Conservation (phyloP, 2,797 vertebrate genomes). For the Parambassis ranga region DNA sequence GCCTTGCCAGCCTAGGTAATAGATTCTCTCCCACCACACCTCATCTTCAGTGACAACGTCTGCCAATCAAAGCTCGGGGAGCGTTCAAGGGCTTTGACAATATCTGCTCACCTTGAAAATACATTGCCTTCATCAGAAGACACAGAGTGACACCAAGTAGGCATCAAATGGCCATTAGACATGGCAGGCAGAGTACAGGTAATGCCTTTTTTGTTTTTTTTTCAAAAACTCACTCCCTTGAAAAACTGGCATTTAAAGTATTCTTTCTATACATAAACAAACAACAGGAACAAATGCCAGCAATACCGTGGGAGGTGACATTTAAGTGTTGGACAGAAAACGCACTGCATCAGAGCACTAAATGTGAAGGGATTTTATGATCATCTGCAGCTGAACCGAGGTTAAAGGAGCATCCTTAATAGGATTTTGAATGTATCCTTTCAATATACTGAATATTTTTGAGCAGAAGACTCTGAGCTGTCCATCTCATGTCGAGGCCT, state of each 20-base stretch:
- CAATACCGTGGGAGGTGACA: constrained; percentile 53
- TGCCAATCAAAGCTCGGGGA: constrained; percentile 69
- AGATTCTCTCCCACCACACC: constrained; percentile 69
- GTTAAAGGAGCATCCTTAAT: constrained; percentile 17
- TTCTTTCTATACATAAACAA: constrained; percentile 24
- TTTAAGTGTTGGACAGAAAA: constrained; percentile 27
- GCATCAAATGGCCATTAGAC: constrained; percentile 66
- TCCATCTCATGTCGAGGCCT: constrained; percentile 12
- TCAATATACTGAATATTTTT: constrained; percentile 19
- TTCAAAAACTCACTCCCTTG: not conserved
- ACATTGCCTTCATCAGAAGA: constrained; percentile 59
- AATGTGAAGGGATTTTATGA: constrained; percentile 28
- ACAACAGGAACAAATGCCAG: constrained; percentile 48
- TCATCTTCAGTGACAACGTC: constrained; percentile 65
- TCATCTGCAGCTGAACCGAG: constrained; percentile 5
- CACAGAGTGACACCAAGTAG: constrained; percentile 46
- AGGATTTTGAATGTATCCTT: constrained; percentile 33
- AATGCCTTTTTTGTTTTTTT: constrained; percentile 11
- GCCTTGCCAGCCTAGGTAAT: constrained; percentile 64
- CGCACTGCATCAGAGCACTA: constrained; percentile 1
- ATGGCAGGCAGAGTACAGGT: constrained; percentile 48
- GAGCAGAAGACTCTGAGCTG: too few relatives aligned
- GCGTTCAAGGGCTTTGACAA: constrained; percentile 67
- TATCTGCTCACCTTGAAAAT: constrained; percentile 72
- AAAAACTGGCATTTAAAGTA: constrained; percentile 37